Base-by-base conservation (phyloP, 2,113 vertebrate genomes). In the Perca fluviatilis region DNA sequence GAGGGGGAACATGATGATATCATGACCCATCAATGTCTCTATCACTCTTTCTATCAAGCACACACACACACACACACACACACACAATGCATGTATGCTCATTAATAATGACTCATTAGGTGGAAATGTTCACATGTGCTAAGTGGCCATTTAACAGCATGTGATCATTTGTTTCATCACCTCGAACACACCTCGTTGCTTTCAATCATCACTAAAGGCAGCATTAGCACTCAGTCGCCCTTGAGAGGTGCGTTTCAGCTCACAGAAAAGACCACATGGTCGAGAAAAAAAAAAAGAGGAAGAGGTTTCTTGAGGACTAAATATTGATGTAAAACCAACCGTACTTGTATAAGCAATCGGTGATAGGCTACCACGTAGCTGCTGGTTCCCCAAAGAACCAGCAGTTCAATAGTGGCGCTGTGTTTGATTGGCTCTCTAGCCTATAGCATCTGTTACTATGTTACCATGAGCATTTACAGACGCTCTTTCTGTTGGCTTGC, bases 121-220 rank as follows among this genome's bases (percentile, higher is more conserved):
- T 63, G 71, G 53, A n/a, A 77, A 49, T 77, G 74, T n/a, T 85
- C 82, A 78, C 47, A 56, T 79, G 74, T 47, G 54, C 76, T 63
- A 85, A 85, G 82, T 81, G 86, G 67, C 67, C 74, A 79, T 81
- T 89, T 76, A 68, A 49, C 16, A 33, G 18, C 30, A 63, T 66
- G 73, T 43, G 50, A 21, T 72, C 10, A 83, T 85, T 60, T 23
- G 61, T 70, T 43, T 47, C n/a, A 68, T 73, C 36, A 69, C 49
- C 50, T 18, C 2, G 4, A 2, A 70, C 19, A 67, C 12, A 53
- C 43, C 49, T 65, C 43, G 40, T 3, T 63, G 77, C 73, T 79
- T 73, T 87, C 80, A 79, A 50, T 86, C 86, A 84, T 21, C 69
- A 30, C 30, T 53, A 47, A 75, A 49, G 66, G 75, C 70, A 73